Evolutionary conservation across 2,113 vertebrate genomes (phyloP), one percentile per base, ranked within the genome.

Genomic region (Thryonomys swinderianus): DNA sequence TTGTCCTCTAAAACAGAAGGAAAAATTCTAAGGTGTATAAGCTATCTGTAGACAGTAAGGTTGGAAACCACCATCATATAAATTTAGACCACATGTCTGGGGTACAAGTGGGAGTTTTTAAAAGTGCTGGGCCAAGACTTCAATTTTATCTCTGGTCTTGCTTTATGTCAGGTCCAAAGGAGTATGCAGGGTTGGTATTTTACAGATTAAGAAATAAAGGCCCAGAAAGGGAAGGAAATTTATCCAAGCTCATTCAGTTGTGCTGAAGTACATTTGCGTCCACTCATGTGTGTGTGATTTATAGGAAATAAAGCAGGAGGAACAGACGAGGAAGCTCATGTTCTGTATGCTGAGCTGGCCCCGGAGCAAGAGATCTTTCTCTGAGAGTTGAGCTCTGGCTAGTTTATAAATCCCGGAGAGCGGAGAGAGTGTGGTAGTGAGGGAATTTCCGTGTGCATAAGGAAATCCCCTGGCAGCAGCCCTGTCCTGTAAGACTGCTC

Each of bases 1-100:
- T 90, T 67, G 37, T 48, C 74, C 48, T 76, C 71, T 91, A 90
- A 85, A 85, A 88, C 76, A 93, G 71, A 91, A 69, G 61, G 18
- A 82, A 95, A 82, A 61, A 40, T 48, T 88, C 86, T 78, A 59
- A 84, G 21, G 89, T 74, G 69, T 1, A 17, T 62, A 64, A 73
- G 21, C 69, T 86, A 37, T 42, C 78, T 81, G 53, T 4, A 7
- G 13, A 16, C 53, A 51, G n/a, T 55, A 23, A 93, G 88, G 34
- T 59, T 82, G 53, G 90, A 53, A 92, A 45, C 4, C 25, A 53
- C 61, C 30, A 32, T 88, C 42, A 79, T 34, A 20, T 55, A 48
- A 48, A 78, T 55, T 37, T 73, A 95, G 74, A 76, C 2, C 25
- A 48, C 12, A 93, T 86, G 27, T 62, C 42, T 82, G 40, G 20